Conservation (phyloP, 2,888 invertebrate species). For the Halictus ligatus region DNA sequence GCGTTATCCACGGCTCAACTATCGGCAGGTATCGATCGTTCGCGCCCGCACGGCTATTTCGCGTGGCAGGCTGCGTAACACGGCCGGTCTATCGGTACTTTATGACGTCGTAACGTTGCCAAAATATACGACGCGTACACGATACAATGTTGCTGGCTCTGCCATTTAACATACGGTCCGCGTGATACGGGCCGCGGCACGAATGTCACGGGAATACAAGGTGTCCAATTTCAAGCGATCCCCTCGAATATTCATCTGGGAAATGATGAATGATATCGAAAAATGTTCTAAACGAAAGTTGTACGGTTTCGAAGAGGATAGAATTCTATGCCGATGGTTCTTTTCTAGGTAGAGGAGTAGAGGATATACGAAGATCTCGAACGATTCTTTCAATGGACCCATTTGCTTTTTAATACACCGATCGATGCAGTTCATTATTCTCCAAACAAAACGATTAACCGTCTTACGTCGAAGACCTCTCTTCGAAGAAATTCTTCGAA, state of each 20-base stretch:
- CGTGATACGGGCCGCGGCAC: conserved; percentile 15
- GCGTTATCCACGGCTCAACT: conserved; percentile 21
- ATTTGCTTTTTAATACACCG: not conserved
- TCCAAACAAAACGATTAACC: too few relatives aligned
- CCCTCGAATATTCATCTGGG: not conserved
- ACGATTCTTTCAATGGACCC: too few relatives aligned
- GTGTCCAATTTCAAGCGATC: not conserved
- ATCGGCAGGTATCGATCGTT: conserved; percentile 26
- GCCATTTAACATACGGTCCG: not conserved
- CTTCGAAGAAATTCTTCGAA: not conserved
- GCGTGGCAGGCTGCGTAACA: conserved; percentile 3
- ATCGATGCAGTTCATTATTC: too few relatives aligned
- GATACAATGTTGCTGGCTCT: not conserved
- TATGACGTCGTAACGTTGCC: conserved; percentile 27
- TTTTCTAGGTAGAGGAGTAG: too few relatives aligned
- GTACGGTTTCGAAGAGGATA: not conserved
- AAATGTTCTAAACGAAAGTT: not conserved
- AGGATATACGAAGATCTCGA: too few relatives aligned
- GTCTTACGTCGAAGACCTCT: too few relatives aligned
- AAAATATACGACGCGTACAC: conserved; percentile 16
- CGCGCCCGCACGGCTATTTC: conserved; percentile 2
- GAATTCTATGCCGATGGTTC: not conserved
- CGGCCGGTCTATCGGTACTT: conserved; percentile 31
- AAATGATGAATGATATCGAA: not conserved
- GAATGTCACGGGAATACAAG: not conserved